Evolutionary conservation across 2,113 vertebrate genomes (phyloP).

Genomic region (Bostrychus sinensis): DNA sequence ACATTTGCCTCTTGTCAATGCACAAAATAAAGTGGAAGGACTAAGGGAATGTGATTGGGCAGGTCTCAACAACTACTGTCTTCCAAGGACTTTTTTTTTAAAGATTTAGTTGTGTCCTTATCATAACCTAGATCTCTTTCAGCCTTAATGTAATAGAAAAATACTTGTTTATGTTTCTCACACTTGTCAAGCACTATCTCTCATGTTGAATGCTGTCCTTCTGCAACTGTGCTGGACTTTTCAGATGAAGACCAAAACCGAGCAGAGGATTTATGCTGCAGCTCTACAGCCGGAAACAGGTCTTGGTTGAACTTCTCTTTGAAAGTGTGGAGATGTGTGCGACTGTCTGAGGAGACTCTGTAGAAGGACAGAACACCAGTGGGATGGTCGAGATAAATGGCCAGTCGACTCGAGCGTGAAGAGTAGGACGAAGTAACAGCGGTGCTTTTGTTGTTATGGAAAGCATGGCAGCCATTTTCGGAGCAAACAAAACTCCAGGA

Average conservation of each 20-base stretch:
- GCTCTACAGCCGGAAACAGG: conserved; percentile 39
- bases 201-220: background rate
- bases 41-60: no score
- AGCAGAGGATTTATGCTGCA: conserved; percentile 8
- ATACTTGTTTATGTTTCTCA: no score
- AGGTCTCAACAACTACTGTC: no score
- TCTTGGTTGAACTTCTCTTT: conserved; percentile 2
- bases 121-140: no score
- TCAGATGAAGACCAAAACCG: background rate
- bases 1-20: no score
- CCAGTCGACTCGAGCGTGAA: conserved; percentile 31
- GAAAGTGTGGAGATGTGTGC: conserved; percentile 34
- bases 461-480: conserved; percentile 31
- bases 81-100: no score
- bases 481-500: conserved; percentile 53
- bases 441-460: background rate
- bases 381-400: conserved; percentile 42
- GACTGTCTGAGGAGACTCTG: conserved; percentile 35
- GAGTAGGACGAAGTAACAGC: background rate
- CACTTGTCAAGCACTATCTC: background rate
- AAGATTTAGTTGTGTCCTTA: no score
- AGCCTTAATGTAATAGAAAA: no score
- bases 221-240: background rate
- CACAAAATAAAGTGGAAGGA: no score
- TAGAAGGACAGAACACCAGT: conserved; percentile 56